phyloP scores from a whole-genome alignment of 2,888 invertebrate species.

The Drosophila phalerata region DNA sequence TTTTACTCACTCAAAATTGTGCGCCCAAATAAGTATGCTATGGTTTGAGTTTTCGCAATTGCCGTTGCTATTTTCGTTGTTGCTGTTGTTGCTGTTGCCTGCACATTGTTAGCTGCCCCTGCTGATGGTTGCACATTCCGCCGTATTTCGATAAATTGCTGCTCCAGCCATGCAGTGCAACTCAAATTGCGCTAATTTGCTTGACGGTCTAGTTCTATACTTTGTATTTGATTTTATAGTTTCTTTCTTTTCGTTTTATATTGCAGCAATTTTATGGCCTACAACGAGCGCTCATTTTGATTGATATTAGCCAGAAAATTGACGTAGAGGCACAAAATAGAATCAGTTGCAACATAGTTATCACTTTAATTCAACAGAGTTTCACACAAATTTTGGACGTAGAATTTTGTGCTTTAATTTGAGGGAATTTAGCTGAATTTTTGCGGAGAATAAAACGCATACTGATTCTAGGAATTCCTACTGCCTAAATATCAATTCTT shows the following conservation, averaged over 20 bases:
- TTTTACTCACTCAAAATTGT: constrained; percentile 61
- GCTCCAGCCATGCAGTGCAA: constrained; percentile 51
- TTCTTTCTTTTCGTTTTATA: constrained; percentile 10
- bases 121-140: constrained; percentile 57
- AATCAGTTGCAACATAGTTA: neutral
- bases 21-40: constrained; percentile 61
- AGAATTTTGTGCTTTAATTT: no score
- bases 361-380: neutral
- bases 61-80: neutral
- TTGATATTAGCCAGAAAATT: constrained; percentile 53
- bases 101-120: constrained; percentile 59
- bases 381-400: no score
- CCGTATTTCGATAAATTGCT: constrained; percentile 68
- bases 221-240: constrained; percentile 35
- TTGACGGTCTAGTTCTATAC: constrained; percentile 55
- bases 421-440: neutral
- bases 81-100: constrained; percentile 36
- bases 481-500: neutral
- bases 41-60: constrained; percentile 32
- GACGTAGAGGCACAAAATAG: constrained; percentile 34
- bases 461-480: neutral
- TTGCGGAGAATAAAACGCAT: neutral
- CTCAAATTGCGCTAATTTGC: constrained; percentile 76
- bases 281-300: constrained; percentile 35
- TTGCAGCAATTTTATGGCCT: constrained; percentile 47